phyloP scores from a whole-genome alignment of 2,113 vertebrate species.

The Alexandromys fortis region DNA sequence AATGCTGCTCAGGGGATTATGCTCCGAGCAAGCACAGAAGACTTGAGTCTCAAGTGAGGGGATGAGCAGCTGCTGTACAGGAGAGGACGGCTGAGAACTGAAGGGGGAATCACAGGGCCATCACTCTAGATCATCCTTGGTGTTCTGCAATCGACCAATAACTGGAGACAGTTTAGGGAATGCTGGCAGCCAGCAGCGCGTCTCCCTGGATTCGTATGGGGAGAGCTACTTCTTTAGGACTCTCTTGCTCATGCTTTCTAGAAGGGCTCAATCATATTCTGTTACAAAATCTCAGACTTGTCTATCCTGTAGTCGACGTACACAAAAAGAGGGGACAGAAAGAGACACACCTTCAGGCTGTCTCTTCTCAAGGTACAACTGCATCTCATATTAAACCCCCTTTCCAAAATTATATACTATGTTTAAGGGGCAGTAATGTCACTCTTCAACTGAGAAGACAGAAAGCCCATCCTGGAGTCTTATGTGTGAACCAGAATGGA shows the following conservation, averaged over 20 bases:
- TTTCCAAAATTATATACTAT: neutral
- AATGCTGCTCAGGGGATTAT: neutral
- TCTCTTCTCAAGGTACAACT: neutral
- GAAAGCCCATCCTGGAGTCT: neutral
- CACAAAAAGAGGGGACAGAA: neutral
- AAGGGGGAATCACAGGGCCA: neutral
- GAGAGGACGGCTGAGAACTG: neutral
- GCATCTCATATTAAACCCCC: neutral
- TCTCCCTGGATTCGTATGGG: neutral
- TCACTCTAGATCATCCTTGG: neutral
- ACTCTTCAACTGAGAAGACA: neutral
- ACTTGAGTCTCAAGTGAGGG: neutral
- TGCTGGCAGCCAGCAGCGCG: neutral
- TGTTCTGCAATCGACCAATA: neutral
- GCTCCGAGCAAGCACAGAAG: neutral
- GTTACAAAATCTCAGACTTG: conserved; percentile 9
- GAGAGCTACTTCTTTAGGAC: neutral
- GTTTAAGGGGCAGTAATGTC: conserved; percentile 53
- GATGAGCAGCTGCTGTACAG: too few species aligned
- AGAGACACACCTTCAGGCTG: neutral
- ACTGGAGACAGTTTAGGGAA: neutral
- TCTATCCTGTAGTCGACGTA: neutral
- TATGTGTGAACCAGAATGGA: neutral
- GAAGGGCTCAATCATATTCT: neutral
- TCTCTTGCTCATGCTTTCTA: neutral